Evolutionary conservation across 53 echinoderm and acorn worm genomes (phyloP).

Genomic region (Zoroaster sp.): DNA sequence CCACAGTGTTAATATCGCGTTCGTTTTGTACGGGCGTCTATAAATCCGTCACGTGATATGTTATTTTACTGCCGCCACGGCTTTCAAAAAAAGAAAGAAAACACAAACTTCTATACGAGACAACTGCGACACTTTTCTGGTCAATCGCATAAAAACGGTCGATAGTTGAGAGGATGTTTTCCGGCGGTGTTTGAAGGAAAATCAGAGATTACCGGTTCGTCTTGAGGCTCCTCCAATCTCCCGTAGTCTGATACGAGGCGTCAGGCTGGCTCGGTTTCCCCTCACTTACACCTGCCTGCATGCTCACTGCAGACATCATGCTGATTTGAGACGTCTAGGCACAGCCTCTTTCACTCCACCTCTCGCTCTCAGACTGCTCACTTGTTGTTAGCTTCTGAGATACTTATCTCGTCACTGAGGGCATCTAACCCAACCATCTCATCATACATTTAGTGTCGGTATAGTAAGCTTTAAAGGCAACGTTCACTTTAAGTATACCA

Average conservation of each 20-base stretch:
- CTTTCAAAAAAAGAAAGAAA: background rate
- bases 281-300: conserved; percentile 21
- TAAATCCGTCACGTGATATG: background rate
- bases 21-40: background rate
- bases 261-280: background rate
- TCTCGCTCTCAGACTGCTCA: background rate
- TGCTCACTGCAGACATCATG: background rate
- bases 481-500: too few species aligned
- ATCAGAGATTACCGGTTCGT: background rate
- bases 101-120: background rate
- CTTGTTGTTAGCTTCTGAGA: background rate
- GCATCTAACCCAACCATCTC: too few species aligned
- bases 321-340: conserved; percentile 6
- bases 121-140: background rate
- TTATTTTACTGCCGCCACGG: background rate
- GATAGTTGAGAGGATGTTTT: conserved; percentile 14
- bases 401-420: background rate
- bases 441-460: background rate
- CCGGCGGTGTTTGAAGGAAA: conserved; percentile 17
- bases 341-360: background rate
- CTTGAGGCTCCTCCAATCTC: background rate
- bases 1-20: background rate
- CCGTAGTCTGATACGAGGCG: conserved; percentile 17
- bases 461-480: background rate
- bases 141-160: conserved; percentile 24